These are phyloP conservation scores for Megalops cyprinoides DNA, from an alignment of 2,797 vertebrate species.

Conservation along the genomic window DNA sequence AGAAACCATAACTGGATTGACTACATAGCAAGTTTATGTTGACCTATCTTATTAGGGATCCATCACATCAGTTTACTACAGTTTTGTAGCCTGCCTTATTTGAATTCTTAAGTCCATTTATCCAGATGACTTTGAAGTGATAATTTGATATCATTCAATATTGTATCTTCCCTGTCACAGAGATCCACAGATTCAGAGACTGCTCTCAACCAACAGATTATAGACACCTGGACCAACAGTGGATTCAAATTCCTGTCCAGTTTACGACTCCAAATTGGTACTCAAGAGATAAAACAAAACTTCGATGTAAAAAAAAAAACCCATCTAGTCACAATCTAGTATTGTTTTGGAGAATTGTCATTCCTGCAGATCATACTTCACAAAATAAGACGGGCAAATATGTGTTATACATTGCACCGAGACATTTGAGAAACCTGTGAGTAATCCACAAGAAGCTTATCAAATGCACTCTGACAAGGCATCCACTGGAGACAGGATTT, in stretches of 20 bases:
- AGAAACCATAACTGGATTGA: too few species aligned
- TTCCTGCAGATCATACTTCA: not conserved
- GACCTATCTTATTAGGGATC: too few species aligned
- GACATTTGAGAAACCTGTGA: not conserved
- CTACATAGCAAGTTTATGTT: not conserved
- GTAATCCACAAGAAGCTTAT: not conserved
- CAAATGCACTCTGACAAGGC: too few species aligned
- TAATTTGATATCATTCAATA: not conserved
- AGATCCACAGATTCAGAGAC: not conserved
- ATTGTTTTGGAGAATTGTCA: not conserved
- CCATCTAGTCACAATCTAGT: not conserved
- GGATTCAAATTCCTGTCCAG: not conserved
- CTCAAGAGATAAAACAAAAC: not conserved
- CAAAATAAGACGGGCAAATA: not conserved
- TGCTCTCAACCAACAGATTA: not conserved
- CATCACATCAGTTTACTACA: too few species aligned
- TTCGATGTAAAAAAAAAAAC: not conserved
- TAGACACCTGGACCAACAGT: not conserved
- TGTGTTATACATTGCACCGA: not conserved
- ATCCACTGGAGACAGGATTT: too few species aligned
- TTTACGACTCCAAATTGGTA: not conserved
- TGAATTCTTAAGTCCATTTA: too few species aligned
- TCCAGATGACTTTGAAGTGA: not conserved
- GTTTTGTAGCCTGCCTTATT: not conserved
- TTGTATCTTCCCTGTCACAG: constrained; percentile 9